Conservation (phyloP, 2,888 invertebrate species). For the Agriopis aurantiaria region DNA sequence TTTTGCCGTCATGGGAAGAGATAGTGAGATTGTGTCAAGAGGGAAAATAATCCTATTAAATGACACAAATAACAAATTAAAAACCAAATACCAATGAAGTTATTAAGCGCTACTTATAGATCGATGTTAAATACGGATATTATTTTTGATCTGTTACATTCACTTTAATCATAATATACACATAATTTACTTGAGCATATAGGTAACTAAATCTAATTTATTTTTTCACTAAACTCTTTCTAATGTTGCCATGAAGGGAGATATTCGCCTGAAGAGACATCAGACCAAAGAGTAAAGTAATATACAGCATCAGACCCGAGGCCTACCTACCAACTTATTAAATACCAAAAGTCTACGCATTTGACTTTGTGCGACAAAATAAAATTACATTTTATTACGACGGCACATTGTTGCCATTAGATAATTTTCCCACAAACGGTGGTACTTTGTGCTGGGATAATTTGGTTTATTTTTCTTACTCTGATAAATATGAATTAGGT, state of each 20-base stretch:
- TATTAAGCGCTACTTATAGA: no score
- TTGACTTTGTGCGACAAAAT: slow-evolving; percentile 18
- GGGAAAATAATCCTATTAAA: no score
- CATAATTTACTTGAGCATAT: no score
- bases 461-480: not conserved
- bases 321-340: slow-evolving; percentile 9
- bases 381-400: slow-evolving; percentile 18
- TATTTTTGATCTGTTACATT: no score
- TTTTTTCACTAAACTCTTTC: not conserved
- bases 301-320: not conserved
- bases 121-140: no score
- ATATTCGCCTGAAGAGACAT: slow-evolving; percentile 1
- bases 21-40: no score
- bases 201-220: not conserved
- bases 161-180: no score
- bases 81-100: no score
- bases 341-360: slow-evolving; percentile 12
- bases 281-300: no score
- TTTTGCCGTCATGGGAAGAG: no score
- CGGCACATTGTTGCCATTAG: slow-evolving; percentile 5
- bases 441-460: not conserved
- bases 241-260: not conserved
- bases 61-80: no score
- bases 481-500: no score
- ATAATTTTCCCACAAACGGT: slow-evolving; percentile 1